These are phyloP conservation scores for Cossypha dichroa DNA, from an alignment of 2,797 vertebrate species.

Conservation along the genomic window DNA sequence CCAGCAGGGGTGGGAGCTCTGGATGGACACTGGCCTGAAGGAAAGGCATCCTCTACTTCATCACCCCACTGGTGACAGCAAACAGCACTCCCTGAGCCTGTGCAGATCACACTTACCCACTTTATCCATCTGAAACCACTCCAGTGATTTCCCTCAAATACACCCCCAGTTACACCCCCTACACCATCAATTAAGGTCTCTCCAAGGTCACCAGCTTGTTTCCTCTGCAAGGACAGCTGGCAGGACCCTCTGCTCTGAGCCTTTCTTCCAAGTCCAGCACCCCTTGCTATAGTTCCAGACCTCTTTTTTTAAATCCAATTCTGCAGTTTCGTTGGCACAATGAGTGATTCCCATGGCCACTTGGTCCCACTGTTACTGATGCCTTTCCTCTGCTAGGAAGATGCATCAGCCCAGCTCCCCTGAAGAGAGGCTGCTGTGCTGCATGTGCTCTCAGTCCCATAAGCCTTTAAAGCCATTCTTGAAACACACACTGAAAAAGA, in stretches of 20 bases:
- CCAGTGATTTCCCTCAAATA: background rate
- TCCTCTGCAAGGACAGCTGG: background rate
- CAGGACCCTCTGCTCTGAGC: background rate
- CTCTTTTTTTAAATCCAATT: background rate
- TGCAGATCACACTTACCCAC: rapidly evolving
- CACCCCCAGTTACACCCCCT: rapidly evolving
- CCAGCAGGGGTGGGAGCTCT: background rate
- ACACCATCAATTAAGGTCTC: background rate
- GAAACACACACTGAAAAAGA: background rate
- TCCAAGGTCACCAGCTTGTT: background rate
- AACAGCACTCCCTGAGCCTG: rapidly evolving
- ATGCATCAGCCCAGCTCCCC: background rate
- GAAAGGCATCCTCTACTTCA: background rate
- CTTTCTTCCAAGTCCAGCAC: background rate
- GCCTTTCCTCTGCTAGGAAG: background rate
- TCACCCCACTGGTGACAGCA: background rate
- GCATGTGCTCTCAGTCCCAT: background rate
- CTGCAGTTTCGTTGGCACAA: background rate
- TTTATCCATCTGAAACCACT: background rate
- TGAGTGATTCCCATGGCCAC: background rate
- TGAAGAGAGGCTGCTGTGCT: background rate
- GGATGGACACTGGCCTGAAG: background rate
- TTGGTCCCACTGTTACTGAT: background rate
- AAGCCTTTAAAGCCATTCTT: background rate
- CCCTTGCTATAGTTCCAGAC: background rate